Evolutionary conservation across 2,113 vertebrate genomes (phyloP), one percentile per base, ranked within the genome.

Genomic region (Colius striatus): DNA sequence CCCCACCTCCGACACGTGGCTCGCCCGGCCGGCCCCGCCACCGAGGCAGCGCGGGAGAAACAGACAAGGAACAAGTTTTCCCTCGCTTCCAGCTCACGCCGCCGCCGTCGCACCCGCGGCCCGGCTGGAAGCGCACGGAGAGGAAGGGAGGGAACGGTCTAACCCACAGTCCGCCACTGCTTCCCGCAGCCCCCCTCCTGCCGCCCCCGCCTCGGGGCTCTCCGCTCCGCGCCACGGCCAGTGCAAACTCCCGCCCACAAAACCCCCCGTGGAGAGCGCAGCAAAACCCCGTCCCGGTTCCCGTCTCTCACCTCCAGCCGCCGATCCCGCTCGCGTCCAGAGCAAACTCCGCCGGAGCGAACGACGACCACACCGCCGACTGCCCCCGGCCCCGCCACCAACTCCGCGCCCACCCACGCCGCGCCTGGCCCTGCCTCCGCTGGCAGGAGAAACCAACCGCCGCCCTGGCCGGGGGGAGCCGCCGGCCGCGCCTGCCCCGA

Each of bases 371-470:
- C 54, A 23, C 10, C 27, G 4, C 54, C 12, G 34, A 43, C 38
- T 34, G 26, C n/a, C 73, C 84, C 79, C 30, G 11, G n/a, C 63
- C 47, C 65, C 11, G 20, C 67, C 68, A 36, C 70, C 53, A 61
- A 60, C 83, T 75, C 95, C 77, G 30, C 79, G 16, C 16, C 91
- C 92, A 70, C 92, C 91, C 80, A 89, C 75, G 54, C 93, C 43
- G 82, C 70, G 71, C 91, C 90, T 55, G 67, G 96, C 95, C 95
- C 97, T 87, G 25, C 96, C 97, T 94, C 96, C 96, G 58, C 94
- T 21, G 58, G 53, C 84, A 96, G 97, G 89, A 96, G 92, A 83
- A 98, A 97, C 97, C 97, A 97, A 96, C 66, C 76, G 26, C 76
- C 77, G 73, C 72, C 94, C 71, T 26, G 27, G 87, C 65, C 51